Base-by-base conservation (phyloP, 2,797 vertebrate species). In the Carapus acus region DNA sequence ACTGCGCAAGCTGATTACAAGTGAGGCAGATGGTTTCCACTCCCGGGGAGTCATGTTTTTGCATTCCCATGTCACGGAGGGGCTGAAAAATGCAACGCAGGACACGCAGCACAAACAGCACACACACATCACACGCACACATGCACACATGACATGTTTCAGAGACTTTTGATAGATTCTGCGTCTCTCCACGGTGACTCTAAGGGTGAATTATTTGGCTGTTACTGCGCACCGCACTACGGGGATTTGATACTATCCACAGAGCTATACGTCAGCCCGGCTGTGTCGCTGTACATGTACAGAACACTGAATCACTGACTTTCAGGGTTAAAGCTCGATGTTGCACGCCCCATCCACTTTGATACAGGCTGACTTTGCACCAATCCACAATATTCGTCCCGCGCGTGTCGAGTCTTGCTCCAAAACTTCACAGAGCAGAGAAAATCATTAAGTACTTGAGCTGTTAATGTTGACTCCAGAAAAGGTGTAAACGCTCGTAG, bases 31-130 rank as follows among this genome's bases (percentile, higher is more conserved):
- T 80, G 73, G 67, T 62, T 83, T 80, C 64, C 51, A 80, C 73
- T 65, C 73, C 3, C 16, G 67, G 70, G 78, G 79, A 84, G 80
- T 81, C 65, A 9, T 74, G 79, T 74, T 85, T 83, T 76, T 73
- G 65, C 71, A 84, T 87, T 86, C 81, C 70, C 41, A 53, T 77
- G 72, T 80, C 78, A 80, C 12, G 62, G 63, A 52, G 72, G 62
- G 60, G 29, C 64, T 74, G 47, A 70, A 34, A 65, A 78, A 77
- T 77, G 51, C 54, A 54, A 59, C 38, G 53, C 39, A 57, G n/a
- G n/a, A n/a, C n/a, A n/a, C n/a, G n/a, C n/a, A n/a, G 36, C 33
- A 6, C 33, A 24, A 49, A 54, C 4, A 2, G 36, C 33, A 6
- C 33, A 24, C 52, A 54, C 4, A 2, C 56, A 52, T 13, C 1